phyloP scores from a whole-genome alignment of 2,113 vertebrate species.

The Actinemys pallida region DNA sequence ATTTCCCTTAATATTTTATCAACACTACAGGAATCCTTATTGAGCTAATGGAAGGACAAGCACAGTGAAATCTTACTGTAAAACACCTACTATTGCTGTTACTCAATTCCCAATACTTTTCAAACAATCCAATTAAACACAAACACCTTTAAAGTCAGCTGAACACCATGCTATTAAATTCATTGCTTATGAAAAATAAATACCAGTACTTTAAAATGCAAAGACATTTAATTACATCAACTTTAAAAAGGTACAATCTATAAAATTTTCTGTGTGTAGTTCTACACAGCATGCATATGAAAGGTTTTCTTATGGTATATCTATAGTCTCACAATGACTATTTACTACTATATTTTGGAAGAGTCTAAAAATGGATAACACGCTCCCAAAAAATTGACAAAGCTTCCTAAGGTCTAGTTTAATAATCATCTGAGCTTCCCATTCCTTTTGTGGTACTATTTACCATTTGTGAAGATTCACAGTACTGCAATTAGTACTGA shows the following conservation, averaged over 20 bases:
- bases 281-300: not conserved
- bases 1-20: not conserved
- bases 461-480: not conserved
- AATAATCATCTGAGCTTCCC: not conserved
- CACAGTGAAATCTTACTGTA: not conserved
- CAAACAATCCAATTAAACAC: not conserved
- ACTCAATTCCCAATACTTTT: not conserved
- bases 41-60: not conserved
- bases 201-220: rapidly evolving
- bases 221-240: not conserved
- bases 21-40: not conserved
- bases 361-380: not conserved
- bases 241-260: not conserved
- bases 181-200: not conserved
- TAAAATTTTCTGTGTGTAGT: not conserved
- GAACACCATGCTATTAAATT: not conserved
- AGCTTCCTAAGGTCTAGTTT: not conserved
- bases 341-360: not conserved
- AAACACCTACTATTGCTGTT: not conserved
- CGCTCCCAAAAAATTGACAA: not conserved
- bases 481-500: not conserved
- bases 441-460: not conserved
- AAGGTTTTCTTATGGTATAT: not conserved
- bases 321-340: not conserved
- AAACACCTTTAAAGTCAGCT: rapidly evolving